Percentiles rank a stretch among this genome's conserved stretches.
phyloP scores from a whole-genome alignment of 2,888 invertebrate genomes.

The Mythimna loreyi region DNA sequence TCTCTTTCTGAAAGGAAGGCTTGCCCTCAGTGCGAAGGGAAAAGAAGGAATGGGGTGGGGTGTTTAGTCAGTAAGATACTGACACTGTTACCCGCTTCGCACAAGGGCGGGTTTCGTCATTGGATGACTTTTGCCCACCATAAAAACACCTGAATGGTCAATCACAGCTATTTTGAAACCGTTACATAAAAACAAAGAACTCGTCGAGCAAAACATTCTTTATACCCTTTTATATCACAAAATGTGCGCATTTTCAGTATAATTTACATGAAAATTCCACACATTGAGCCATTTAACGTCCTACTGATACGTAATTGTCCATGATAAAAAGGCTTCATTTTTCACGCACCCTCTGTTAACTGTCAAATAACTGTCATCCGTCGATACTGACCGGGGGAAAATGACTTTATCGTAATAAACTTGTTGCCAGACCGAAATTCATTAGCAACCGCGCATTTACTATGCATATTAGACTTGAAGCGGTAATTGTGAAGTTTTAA shows the following conservation, averaged over 20 bases:
- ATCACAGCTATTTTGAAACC: background rate
- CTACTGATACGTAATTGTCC: slow-evolving; percentile 69
- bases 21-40: no score
- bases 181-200: slow-evolving; percentile 16
- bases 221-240: slow-evolving; percentile 38
- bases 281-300: slow-evolving; percentile 64
- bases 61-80: no score
- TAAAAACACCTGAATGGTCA: no score
- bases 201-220: slow-evolving; percentile 3
- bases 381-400: slow-evolving; percentile 67
- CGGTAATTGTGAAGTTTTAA: background rate
- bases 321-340: slow-evolving; percentile 69
- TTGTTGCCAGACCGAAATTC: slow-evolving; percentile 75
- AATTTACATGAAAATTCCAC: slow-evolving; percentile 60
- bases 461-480: slow-evolving; percentile 17
- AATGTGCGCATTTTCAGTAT: slow-evolving; percentile 38
- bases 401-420: slow-evolving; percentile 83
- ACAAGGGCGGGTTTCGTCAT: no score
- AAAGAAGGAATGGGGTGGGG: no score
- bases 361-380: slow-evolving; percentile 73
- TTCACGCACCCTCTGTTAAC: slow-evolving; percentile 66
- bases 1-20: no score
- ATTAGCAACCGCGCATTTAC: slow-evolving; percentile 49
- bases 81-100: no score
- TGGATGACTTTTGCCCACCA: no score